Evolutionary conservation across 2,797 vertebrate species (phyloP).

Genomic region (Margarornis squamiger): DNA sequence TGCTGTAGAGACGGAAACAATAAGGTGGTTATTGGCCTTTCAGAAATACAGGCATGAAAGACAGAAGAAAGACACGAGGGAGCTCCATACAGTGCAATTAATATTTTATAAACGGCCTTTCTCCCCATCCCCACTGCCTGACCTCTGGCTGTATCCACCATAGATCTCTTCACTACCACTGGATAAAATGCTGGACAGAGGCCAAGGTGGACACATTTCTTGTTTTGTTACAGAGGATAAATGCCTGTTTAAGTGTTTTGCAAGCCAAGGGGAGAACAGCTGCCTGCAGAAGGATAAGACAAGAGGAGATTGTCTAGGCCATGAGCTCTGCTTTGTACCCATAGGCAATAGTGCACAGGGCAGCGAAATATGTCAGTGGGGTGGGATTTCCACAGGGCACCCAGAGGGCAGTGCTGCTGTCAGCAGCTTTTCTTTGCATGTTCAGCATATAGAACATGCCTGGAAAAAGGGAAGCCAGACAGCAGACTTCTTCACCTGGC

Average conservation of each 20-base stretch:
- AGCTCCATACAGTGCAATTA: background rate
- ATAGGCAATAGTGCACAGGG: background rate
- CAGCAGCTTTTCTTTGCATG: background rate
- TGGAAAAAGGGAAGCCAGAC: background rate
- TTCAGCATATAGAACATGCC: background rate
- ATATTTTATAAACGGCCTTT: background rate
- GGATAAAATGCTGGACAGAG: constrained; percentile 8
- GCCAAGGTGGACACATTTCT: constrained; percentile 49
- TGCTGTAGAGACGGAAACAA: background rate
- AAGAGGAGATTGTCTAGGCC: constrained; percentile 31
- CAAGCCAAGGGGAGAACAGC: constrained; percentile 15
- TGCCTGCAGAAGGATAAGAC: background rate
- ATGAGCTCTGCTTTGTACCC: constrained; percentile 10
- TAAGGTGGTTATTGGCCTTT: background rate
- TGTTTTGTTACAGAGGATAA: constrained; percentile 6
- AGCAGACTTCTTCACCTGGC: background rate
- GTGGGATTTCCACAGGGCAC: background rate
- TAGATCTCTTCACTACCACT: background rate
- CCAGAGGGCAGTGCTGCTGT: background rate
- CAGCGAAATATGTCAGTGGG: background rate
- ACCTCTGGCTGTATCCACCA: background rate
- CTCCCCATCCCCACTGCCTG: background rate
- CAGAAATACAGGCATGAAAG: background rate
- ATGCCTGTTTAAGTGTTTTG: background rate
- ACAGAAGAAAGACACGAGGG: background rate